Base-by-base conservation (phyloP, 1,140 invertebrate genomes). In the Dreissena rostriformis region DNA sequence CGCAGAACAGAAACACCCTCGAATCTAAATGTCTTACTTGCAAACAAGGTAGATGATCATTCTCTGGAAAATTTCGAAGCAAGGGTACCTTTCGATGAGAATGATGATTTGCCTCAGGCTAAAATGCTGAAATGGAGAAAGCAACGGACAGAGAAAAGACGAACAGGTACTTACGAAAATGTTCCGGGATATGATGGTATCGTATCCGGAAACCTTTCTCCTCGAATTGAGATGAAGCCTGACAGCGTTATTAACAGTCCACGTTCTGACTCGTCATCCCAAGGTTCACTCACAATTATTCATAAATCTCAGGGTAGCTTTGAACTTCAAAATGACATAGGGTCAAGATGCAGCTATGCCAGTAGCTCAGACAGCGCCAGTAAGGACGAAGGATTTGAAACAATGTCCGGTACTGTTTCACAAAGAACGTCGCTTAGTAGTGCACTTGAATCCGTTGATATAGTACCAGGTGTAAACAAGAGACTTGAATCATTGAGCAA, bases 371-470 rank as follows among this genome's bases (percentile, higher is more conserved):
- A 87, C 49, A 91, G 90, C 79, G 88, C 87, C 71, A 91, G 88
- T 77, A 85, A 87, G 66, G 91, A 92, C 81, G 90, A 92, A 86
- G 93, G 93, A 15, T 93, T 93, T 83, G 93, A 93, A 74, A 92
- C 89, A 22, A 91, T 91, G 88, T 91, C 90, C 7, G 91, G 91
- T 28, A 92, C 91, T 11, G 88, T 92, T 55, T 93, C 92, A 14
- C 92, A 93, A 73, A 87, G 92, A 57, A 93, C 92, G 0, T 93
- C 93, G 11, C 87, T 93, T 74, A 92, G 91, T 86, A 93, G 92
- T 68, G 92, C 90, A 19, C 77, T 92, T 51, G 92, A 93, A 65
- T 90, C 90, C 0, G 92, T 93, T 73, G 53, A 70, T 19, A 74
- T 85, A 29, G 87, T 87, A n/a, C 87, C 90, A 17, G 87, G 70